phyloP scores from a whole-genome alignment of 2,797 vertebrate genomes.

The Eulemur coronatus region DNA sequence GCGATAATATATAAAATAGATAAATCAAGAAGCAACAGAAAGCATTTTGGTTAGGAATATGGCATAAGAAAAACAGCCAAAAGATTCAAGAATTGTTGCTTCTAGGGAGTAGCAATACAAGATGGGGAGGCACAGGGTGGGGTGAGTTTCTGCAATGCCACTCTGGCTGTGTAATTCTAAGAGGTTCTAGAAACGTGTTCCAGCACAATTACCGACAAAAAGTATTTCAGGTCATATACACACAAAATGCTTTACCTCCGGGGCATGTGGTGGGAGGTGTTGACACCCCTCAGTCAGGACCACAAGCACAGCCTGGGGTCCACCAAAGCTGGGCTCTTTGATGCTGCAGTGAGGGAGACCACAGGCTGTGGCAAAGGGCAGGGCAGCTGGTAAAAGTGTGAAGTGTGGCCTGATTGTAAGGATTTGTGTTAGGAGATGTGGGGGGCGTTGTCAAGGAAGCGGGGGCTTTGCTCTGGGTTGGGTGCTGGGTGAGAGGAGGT shows the following conservation, averaged over 20 bases:
- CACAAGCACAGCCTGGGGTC: neutral
- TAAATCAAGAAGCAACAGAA: neutral
- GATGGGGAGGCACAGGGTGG: fast-evolving
- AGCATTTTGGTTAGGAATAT: neutral
- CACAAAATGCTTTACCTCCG: fast-evolving
- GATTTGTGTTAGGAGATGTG: neutral
- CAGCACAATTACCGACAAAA: fast-evolving
- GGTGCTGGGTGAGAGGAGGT: neutral
- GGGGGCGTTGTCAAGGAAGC: no score
- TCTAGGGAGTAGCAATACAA: neutral
- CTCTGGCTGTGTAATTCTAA: neutral
- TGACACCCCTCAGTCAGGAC: neutral
- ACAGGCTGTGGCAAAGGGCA: fast-evolving
- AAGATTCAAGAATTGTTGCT: neutral
- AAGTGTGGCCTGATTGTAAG: neutral
- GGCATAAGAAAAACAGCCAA: neutral
- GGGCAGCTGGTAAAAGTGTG: no score
- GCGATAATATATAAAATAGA: no score
- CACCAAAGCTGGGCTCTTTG: neutral
- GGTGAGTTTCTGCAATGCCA: neutral
- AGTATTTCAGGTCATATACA: neutral
- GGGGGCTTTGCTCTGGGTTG: neutral
- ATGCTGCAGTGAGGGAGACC: no score
- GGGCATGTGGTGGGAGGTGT: neutral
- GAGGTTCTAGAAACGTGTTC: neutral